Base-by-base conservation (phyloP, 2,888 invertebrate species). In the Drosophila mettleri region DNA sequence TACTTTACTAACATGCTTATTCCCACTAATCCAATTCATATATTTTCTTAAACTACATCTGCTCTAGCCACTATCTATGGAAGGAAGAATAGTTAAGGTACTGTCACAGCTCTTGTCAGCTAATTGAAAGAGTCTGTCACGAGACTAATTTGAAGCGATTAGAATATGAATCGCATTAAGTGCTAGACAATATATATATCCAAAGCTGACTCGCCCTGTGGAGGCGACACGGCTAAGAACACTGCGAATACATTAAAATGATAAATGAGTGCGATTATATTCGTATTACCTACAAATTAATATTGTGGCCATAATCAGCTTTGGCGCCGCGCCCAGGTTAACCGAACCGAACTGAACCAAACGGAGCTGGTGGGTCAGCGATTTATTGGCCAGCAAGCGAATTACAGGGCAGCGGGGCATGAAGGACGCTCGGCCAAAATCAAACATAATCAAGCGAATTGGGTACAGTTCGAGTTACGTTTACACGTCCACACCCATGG, bases 381-480 rank as follows among this genome's bases (percentile, higher is more conserved):
- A 83, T 83, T 84, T 84, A 89, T 89, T 84, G 82, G 83, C 89
- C 69, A 71, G 73, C 43, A 77, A 73, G 74, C 77, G 80, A 79
- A 83, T 85, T 89, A 84, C 75, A 63, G 73, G 69, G 64, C 74
- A 79, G 67, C 63, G 67, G 69, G 58, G 62, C 73, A 67, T 71
- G 38, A 66, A 60, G 60, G 64, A 63, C 59, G 60, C 69, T 65
- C 69, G 78, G 58, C 72, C 75, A 60, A 89, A 89, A 90, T 89
- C 89, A 86, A 86, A 86, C 89, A 86, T 78, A 89, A 86, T 86
- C 89, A 86, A 89, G 73, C 84, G 84, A 88, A 88, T 87, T 89
- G 88, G 85, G 73, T 71, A 57, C 62, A 78, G 74, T 75, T 74
- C 74, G 60, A 67, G 77, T 83, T 75, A 57, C 68, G 18, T 20